A percentile compares a stretch with the other conserved stretches of the same genome.
Conservation (phyloP, 30 jellyfish, hydroid and myxozoan species). For the Morbakka virulenta region DNA sequence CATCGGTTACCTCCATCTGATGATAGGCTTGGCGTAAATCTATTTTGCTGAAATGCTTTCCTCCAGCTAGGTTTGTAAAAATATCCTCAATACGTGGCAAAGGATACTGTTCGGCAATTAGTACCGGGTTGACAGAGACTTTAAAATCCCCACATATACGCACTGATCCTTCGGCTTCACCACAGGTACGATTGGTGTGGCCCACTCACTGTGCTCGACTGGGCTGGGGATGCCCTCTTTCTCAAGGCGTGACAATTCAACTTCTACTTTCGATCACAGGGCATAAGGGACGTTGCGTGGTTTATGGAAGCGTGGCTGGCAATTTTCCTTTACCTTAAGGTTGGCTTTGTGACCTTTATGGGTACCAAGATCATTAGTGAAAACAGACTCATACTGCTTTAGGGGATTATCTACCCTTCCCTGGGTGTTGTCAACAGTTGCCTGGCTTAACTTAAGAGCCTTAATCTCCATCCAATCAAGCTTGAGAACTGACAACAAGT, state of each 20-base stretch:
- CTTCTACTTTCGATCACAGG: background rate
- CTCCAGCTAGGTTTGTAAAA: background rate
- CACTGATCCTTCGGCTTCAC: too few species aligned
- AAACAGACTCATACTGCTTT: too few species aligned
- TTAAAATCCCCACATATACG: conserved; percentile 45
- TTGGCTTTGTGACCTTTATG: too few species aligned
- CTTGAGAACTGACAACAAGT: conserved; percentile 9
- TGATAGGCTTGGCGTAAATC: background rate
- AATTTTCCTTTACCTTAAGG: conserved; percentile 1
- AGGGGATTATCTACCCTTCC: too few species aligned
- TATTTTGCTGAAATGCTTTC: background rate
- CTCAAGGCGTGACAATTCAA: conserved; percentile 7
- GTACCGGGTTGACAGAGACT: conserved; percentile 46
- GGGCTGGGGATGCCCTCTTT: conserved; percentile 31
- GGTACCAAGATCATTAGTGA: too few species aligned
- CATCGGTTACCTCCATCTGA: background rate
- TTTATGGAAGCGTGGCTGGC: conserved; percentile 20
- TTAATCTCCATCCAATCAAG: too few species aligned
- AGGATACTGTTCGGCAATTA: conserved; percentile 29
- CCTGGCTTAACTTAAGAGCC: too few species aligned
- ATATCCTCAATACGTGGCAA: conserved; percentile 14
- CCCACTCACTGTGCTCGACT: too few species aligned
- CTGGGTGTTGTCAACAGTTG: too few species aligned
- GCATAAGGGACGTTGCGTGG: conserved; percentile 33
- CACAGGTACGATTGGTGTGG: too few species aligned